Evolutionary conservation across 2,113 vertebrate species (phyloP).

Genomic region (Diadophis punctatus): DNA sequence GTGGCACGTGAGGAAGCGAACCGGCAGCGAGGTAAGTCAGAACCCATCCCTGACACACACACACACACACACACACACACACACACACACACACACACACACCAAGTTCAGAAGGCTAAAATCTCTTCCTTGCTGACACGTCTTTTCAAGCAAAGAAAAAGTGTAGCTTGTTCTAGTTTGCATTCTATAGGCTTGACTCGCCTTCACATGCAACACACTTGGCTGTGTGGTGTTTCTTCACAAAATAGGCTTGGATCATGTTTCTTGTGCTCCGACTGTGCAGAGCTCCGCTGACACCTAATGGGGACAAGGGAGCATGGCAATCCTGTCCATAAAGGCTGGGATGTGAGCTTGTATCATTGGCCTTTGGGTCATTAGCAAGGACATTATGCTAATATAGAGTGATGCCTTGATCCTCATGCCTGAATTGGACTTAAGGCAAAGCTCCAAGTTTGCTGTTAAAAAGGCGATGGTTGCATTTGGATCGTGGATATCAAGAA

Average conservation of each 20-base stretch:
- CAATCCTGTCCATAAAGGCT: neutral
- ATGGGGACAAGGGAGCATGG: conserved; percentile 40
- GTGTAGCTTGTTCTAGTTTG: neutral
- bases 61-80: too few relatives aligned
- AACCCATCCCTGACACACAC: too few relatives aligned
- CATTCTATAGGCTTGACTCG: neutral
- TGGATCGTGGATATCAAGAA: conserved; percentile 1
- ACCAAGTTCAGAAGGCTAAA: neutral
- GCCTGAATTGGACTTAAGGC: neutral
- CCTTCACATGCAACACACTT: neutral
- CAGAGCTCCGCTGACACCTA: conserved; percentile 58
- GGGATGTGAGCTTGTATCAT: neutral
- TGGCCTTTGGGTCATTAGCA: neutral
- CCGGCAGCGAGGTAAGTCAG: too few relatives aligned
- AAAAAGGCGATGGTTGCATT: conserved; percentile 2
- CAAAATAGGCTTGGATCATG: neutral
- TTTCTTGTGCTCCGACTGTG: neutral
- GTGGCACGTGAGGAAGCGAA: too few relatives aligned
- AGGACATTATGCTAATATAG: neutral
- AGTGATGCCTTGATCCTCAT: neutral
- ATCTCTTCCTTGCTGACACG: neutral
- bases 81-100: neutral
- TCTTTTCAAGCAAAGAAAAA: neutral
- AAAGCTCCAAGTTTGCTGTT: conserved; percentile 18
- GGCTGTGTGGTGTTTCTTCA: neutral